Evolutionary conservation across 2,113 vertebrate species (phyloP), one percentile per base, ranked within the genome.

Genomic region (Etheostoma cragini): DNA sequence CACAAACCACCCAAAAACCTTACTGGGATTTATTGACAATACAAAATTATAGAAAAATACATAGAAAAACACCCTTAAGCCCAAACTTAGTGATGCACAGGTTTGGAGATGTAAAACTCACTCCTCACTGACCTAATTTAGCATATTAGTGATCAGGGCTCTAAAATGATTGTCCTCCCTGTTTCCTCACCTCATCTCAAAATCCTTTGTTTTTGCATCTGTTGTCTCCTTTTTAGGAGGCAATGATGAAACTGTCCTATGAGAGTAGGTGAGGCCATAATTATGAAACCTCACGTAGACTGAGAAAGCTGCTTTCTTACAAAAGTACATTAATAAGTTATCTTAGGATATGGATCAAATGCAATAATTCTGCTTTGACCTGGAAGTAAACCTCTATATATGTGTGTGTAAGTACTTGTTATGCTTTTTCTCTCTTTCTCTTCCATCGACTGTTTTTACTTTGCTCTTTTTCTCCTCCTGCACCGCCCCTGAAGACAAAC

Each of bases 331-430:
- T 71, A 26, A 57, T 30, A 26, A 26, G 5, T n/a, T 57, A 64
- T 60, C 3, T 60, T 30, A 69, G 49, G 53, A 69, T 68, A 26
- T 6, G 4, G 42, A 71, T 78, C 70, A 54, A 83, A 78, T 16
- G 53, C 54, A 63, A 21, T 60, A 17, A 42, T 71, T 69, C 52
- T 80, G 77, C 84, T 82, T 81, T 83, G 72, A 81, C 76, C 72
- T 76, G 49, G 80, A 67, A 78, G 66, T 72, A 60, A 70, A 69
- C 62, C 52, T 88, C 82, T 91, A 80, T 83, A 85, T 81, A 73
- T 89, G 84, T 84, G 84, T 84, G 71, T 91, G 57, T 64, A 68
- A 78, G 87, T 78, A 52, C 56, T 79, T 24, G 54, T 80, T 66
- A 64, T 61, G 21, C 33, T 35, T 46, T 68, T 72, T 61, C n/a